Base-by-base conservation (phyloP, 2,113 vertebrate species). In the Hypocryptadius cinnamomeus region DNA sequence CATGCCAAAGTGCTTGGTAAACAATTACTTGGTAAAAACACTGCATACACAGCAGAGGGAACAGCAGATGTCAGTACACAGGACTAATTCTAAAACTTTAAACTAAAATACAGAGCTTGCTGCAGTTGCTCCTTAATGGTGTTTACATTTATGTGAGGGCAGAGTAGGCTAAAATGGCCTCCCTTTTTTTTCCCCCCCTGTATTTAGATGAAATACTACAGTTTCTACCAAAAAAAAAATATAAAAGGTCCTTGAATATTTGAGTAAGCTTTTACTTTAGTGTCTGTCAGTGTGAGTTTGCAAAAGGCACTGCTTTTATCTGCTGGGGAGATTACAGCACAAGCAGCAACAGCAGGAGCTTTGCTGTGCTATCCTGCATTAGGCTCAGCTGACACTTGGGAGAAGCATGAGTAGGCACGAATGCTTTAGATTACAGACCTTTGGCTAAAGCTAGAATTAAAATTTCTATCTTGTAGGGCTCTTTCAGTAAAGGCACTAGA, bases 291-390 rank as follows among this genome's bases (percentile, higher is more conserved):
- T 69, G 72, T 88, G 93, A 83, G 89, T 74, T 76, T 85, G 91
- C 89, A 93, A 92, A 93, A 94, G 89, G 94, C 92, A 81, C 80
- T 95, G 51, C 89, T 92, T 96, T 96, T 94, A 95, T 96, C 93
- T 94, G 59, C 64, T 68, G 61, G 60, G 61, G 89, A 95, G 95
- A 96, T 96, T 95, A 95, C 69, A 93, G 95, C 7, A 39, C 63
- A 85, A 70, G 89, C 80, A 95, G 94, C 83, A 87, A 40, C 22
- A 83, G 87, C 76, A 45, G 48, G 76, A 93, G 90, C 91, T 92
- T 72, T 91, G 85, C 91, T 0, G 11, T 81, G 90, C 90, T 94
- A 88, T 56, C 82, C 93, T 95, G 94, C 93, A 90, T 95, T 57
- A 94, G 90, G 93, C 94, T 95, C 90, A 84, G 3, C 94, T 71